phyloP scores from a whole-genome alignment of 2,797 vertebrate genomes.

The Graptemys geographica region DNA sequence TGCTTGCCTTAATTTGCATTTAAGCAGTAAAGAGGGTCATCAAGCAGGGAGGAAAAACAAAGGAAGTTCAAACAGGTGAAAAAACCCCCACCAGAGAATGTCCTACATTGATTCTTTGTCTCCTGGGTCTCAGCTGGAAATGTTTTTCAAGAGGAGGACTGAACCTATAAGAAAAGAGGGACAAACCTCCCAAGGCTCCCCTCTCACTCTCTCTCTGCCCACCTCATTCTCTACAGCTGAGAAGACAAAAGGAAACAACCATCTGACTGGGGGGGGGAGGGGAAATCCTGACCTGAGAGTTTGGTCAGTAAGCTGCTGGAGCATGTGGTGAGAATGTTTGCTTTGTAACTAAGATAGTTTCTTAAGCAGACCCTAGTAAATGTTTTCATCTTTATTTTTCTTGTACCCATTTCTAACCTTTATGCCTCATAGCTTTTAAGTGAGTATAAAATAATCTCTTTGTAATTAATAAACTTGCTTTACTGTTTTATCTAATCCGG shows the following conservation, averaged over 20 bases:
- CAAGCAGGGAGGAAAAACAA: not conserved
- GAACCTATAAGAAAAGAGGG: not conserved
- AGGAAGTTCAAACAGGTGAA: not conserved
- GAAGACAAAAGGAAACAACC: too few relatives aligned
- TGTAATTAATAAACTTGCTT: not conserved
- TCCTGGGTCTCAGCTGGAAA: not conserved
- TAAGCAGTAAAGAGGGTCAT: not conserved
- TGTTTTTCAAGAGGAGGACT: not conserved
- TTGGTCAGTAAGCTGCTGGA: not conserved
- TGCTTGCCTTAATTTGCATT: not conserved
- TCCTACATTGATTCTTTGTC: not conserved
- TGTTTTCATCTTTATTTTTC: not conserved
- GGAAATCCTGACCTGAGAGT: not conserved
- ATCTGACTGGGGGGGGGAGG: not conserved
- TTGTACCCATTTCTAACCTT: not conserved
- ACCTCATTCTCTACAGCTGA: not conserved
- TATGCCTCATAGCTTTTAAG: not conserved
- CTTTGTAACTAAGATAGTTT: not conserved
- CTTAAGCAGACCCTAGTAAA: not conserved
- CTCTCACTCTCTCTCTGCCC: not conserved
- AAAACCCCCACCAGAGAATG: fast-evolving
- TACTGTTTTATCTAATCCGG: not conserved
- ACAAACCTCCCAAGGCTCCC: not conserved
- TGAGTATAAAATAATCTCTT: not conserved
- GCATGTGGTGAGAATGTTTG: not conserved